Percentiles rank a stretch among this genome's conserved stretches.
phyloP scores from a whole-genome alignment of 1,140 invertebrate species.

The Coelopa frigida region DNA sequence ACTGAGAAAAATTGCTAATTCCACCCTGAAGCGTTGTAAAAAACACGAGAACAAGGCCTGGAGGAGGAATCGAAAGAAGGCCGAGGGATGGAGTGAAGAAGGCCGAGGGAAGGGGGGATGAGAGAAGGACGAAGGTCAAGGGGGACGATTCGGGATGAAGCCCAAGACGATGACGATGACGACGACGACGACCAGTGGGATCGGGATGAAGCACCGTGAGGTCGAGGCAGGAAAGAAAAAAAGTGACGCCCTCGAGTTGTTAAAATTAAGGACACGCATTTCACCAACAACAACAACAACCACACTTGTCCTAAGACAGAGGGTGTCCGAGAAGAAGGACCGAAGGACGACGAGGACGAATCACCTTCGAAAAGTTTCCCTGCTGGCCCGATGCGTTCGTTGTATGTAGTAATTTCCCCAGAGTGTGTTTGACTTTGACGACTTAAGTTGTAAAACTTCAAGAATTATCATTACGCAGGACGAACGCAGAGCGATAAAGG shows the following conservation, averaged over 20 bases:
- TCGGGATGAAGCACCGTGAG: too few relatives aligned
- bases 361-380: too few relatives aligned
- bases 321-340: background rate
- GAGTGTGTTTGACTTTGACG: constrained; percentile 46
- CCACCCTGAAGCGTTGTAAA: constrained; percentile 42
- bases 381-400: constrained; percentile 1
- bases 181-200: too few relatives aligned
- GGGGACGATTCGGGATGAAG: background rate
- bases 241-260: too few relatives aligned
- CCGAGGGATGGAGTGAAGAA: constrained; percentile 21
- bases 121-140: background rate
- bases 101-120: background rate
- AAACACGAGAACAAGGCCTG: constrained; percentile 16
- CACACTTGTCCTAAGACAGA: background rate
- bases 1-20: constrained; percentile 27
- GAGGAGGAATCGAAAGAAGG: background rate
- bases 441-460: constrained; percentile 46
- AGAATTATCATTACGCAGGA: constrained; percentile 31
- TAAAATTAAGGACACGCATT: background rate
- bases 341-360: too few relatives aligned
- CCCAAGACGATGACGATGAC: constrained; percentile 4
- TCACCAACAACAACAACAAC: background rate
- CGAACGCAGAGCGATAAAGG: background rate
- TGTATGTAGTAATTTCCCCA: constrained; percentile 38
- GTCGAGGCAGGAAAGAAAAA: too few relatives aligned